Evolutionary conservation across 2,888 invertebrate genomes (phyloP), one percentile per base, ranked within the genome.

Genomic region (Campoletis raptor): DNA sequence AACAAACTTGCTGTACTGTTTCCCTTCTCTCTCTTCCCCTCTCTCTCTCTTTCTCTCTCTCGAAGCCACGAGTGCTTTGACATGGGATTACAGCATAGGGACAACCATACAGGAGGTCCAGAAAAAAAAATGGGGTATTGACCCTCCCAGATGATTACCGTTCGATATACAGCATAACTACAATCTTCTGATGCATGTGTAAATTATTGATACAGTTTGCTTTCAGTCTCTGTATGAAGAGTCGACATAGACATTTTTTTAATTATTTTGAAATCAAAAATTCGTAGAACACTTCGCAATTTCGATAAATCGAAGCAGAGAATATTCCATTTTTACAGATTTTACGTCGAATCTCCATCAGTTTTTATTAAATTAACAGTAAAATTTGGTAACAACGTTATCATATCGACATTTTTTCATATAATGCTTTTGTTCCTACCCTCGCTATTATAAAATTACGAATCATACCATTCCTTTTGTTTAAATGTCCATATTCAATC

Each of bases 1-100:
- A 12, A 66, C 66, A 7, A 77, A 30, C 64, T 42, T 36, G 42
- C 76, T 76, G 45, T 15, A 37, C 15, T 42, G n/a, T 54, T 54
- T 37, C 52, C 64, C 18, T 36, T 2, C 42, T 64, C 76, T 40
- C 36, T 73, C 10, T 54, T 21, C 12, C 64, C 18, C n/a, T 2
- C 42, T 64, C 76, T 40, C 36, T 73, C 10, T 54, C 21, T 2
- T 24, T 64, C 76, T 40, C 36, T 73, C 10, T 54, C 21, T 10
- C 36, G 12, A 52, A n/a, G 37, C 24, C 66, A 57, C 72, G 69
- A 77, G 66, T 64, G 73, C 40, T 70, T 85, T 66, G 76, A 77
- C 81, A 77, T 72, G 81, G 54, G 77, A 81, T 81, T 45, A 77
- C 72, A 81, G 76, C 81, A 72, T 72, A 42, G 85, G 85, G 85